Evolutionary conservation across 1,140 invertebrate genomes (phyloP).

Genomic region (Zaprionus tsacasi): DNA sequence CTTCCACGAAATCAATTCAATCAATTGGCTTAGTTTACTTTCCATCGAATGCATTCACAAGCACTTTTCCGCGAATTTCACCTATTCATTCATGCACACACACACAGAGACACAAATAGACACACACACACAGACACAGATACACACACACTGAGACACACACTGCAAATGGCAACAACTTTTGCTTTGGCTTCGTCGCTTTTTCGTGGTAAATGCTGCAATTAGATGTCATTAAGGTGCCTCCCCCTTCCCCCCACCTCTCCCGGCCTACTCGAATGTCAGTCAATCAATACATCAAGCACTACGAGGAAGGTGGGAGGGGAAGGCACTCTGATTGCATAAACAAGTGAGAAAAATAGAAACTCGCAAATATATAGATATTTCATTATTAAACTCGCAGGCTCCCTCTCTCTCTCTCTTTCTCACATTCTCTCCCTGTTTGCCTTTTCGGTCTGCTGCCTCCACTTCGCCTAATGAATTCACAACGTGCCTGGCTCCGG

Average conservation of each 20-base stretch:
- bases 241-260: not conserved
- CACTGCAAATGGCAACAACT: slow-evolving; percentile 37
- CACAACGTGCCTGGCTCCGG: slow-evolving; percentile 23
- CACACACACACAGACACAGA: slow-evolving; percentile 8
- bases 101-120: not conserved
- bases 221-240: slow-evolving; percentile 36
- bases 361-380: slow-evolving; percentile 1
- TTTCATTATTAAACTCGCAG: slow-evolving; percentile 1
- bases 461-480: slow-evolving; percentile 58
- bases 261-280: slow-evolving; percentile 22
- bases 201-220: slow-evolving; percentile 35
- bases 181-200: slow-evolving; percentile 29
- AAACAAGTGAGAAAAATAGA: slow-evolving; percentile 1
- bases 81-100: slow-evolving; percentile 26
- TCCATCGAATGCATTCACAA: slow-evolving; percentile 48
- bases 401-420: not conserved
- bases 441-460: slow-evolving; percentile 39
- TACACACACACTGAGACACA: not conserved
- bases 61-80: slow-evolving; percentile 59
- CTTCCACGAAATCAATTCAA: slow-evolving; percentile 60
- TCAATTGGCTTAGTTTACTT: slow-evolving; percentile 52
- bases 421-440: slow-evolving; percentile 4
- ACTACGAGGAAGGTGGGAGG: not conserved
- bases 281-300: slow-evolving; percentile 29
- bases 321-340: slow-evolving; percentile 18